Base-by-base conservation (phyloP, 2,797 vertebrate genomes). In the Botia kubotai region DNA sequence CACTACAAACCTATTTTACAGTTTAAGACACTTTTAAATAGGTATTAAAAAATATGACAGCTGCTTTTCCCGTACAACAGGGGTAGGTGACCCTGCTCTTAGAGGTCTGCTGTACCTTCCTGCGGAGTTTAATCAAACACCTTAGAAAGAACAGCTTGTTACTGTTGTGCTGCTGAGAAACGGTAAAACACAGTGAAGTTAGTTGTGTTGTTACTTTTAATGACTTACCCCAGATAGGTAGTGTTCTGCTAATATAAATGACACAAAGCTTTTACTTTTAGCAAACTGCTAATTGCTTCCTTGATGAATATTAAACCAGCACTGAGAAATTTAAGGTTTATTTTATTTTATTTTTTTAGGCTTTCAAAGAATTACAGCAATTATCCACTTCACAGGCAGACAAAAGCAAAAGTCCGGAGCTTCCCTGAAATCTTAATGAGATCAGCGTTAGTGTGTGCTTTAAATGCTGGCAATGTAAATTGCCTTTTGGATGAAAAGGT, bases 221-320 rank as follows among this genome's bases (percentile, higher is more conserved):
- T 69, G 48, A 46, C 43, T 46, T 46, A 46, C 8, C 10, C 43
- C 43, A 11, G 7, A 46, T 10, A 8, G 10, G n/a, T 36, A 78
- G 17, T 50, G 39, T 62, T 72, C 29, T 69, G 62, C 43, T 67
- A 46, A 58, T 66, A 23, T 13, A 48, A 58, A 55, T 39, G 29
- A 21, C 50, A 67, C 10, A 26, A 46, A 48, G 50, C 16, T 57
- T 73, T 82, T 77, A 60, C 62, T 55, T 21, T 68, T 78, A 78
- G 75, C 63, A 78, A 19, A 63, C 62, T 50, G 12, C 62, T 69
- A 82, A 82, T 74, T 68, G 70, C 70, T 78, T 67, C 67, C 52
- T 43, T 79, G 72, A 73, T 81, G 66, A 43, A 76, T 70, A 76
- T 76, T 75, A 75, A 60, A 76, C 26, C 10, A 71, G 58, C n/a